These are phyloP conservation scores for Poecilobothrus nobilitatus DNA, from an alignment of 2,888 invertebrate species.

Conservation along the genomic window DNA sequence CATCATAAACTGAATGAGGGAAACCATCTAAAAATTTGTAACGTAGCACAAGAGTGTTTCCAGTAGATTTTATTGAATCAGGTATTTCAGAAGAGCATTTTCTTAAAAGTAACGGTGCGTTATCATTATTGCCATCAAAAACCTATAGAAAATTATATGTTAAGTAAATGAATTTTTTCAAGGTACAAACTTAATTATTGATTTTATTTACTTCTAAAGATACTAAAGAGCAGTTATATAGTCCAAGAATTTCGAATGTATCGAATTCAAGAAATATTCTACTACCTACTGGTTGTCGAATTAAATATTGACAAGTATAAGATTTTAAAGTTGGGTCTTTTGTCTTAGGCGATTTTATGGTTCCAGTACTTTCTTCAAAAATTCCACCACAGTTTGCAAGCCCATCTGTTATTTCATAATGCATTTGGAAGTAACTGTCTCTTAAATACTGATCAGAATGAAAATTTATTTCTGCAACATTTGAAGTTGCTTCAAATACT, in stretches of 20 bases:
- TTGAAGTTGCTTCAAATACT: constrained; percentile 49
- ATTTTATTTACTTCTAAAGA: constrained; percentile 50
- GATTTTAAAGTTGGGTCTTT: constrained; percentile 51
- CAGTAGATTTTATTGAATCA: constrained; percentile 47
- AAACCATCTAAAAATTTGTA: constrained; percentile 42
- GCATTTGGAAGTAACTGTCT: constrained; percentile 75
- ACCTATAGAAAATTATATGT: too few species aligned
- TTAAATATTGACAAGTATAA: constrained; percentile 65
- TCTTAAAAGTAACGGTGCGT: constrained; percentile 56
- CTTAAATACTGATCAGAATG: constrained; percentile 58
- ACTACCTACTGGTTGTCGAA: constrained; percentile 56
- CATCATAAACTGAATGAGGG: neutral
- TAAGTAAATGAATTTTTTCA: too few species aligned
- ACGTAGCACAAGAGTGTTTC: constrained; percentile 52
- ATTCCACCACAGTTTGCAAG: constrained; percentile 75
- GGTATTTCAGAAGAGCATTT: constrained; percentile 61
- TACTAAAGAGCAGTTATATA: constrained; percentile 55
- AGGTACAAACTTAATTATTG: neutral
- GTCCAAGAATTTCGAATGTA: constrained; percentile 54
- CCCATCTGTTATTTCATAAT: constrained; percentile 61
- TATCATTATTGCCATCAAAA: constrained; percentile 56
- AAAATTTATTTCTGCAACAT: constrained; percentile 59
- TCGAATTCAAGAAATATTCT: constrained; percentile 58
- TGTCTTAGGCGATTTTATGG: constrained; percentile 54
- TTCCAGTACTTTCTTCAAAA: constrained; percentile 55